Base-by-base conservation (phyloP, 2,888 invertebrate genomes). In the Leptura quadrifasciata region DNA sequence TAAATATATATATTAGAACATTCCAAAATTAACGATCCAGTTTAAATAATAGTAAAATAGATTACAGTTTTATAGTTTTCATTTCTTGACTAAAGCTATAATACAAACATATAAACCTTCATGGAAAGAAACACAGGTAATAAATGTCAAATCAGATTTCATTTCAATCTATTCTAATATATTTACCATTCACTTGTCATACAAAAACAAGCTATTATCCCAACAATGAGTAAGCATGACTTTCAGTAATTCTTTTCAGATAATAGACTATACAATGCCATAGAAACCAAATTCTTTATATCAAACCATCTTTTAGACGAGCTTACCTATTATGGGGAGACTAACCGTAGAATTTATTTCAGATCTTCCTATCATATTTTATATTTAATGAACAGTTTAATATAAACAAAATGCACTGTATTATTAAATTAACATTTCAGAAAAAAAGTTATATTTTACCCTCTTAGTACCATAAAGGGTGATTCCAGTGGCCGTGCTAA, bases 141-240 rank as follows among this genome's bases (percentile, higher is more conserved):
- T 79, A 80, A 79, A 80, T 76, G 80, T 80, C 80, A 80, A 75
- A 72, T 39, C 60, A 20, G 71, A 82, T 84, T 83, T 84, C 84
- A 85, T 83, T 83, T 80, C 74, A 73, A 75, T 75, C 74, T 69
- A 24, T 27, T 20, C 35, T 57, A 17, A 52, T 17, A 12, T 69
- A 27, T 27, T 57, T 68, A 57, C 57, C 57, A 68, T 57, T 57
- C 35, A 57, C 57, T 35, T 57, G 18, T 31, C 39, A 58, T 9
- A 35, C 24, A 27, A 57, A 31, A 69, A 69, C 18, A 70, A 70
- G 24, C 18, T 27, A 39, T 70, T 70, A 70, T 60, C 60, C 6
- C 24, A 21, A 47, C 70, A 60, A 58, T 70, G 60, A 39, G 47
- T 47, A 35, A 60, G 70, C 70, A 70, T 70, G 47, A 70, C 60